Evolutionary conservation across 2,888 invertebrate genomes (phyloP).

Genomic region (Falcaria lacertinaria): DNA sequence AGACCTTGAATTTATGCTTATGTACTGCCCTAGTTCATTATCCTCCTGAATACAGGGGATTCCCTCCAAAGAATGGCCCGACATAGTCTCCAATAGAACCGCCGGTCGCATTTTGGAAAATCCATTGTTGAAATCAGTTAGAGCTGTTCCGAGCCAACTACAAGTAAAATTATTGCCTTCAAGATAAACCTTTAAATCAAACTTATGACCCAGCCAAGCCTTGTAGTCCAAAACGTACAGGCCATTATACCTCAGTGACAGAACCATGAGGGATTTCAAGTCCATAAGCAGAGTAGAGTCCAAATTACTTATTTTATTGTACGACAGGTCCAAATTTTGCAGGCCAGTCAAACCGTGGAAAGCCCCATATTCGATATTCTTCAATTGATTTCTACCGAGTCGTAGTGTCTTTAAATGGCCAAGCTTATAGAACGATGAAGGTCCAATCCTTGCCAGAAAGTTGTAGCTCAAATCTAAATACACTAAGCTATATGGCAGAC

Average conservation of each 20-base stretch:
- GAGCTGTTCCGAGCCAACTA: slow-evolving; percentile 51
- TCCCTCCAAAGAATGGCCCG: slow-evolving; percentile 48
- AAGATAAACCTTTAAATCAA: slow-evolving; percentile 43
- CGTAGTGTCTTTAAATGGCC: slow-evolving; percentile 43
- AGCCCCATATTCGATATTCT: slow-evolving; percentile 46
- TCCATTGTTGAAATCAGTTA: slow-evolving; percentile 54
- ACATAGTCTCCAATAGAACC: slow-evolving; percentile 22
- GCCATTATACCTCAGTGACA: slow-evolving; percentile 50
- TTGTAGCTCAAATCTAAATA: slow-evolving; percentile 53
- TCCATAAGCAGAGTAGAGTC: slow-evolving; percentile 58
- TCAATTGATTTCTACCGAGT: slow-evolving; percentile 45
- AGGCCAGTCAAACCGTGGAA: slow-evolving; percentile 48
- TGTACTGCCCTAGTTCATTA: slow-evolving; percentile 16
- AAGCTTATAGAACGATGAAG: slow-evolving; percentile 46
- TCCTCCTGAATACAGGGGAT: slow-evolving; percentile 45
- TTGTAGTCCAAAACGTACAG: slow-evolving; percentile 44
- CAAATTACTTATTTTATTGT: slow-evolving; percentile 42
- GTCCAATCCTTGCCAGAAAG: slow-evolving; percentile 40
- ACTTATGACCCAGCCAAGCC: slow-evolving; percentile 51
- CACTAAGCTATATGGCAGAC: slow-evolving; percentile 39
- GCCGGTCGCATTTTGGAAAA: slow-evolving; percentile 54
- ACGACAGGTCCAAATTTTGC: slow-evolving; percentile 37
- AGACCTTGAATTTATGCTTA: slow-evolving; percentile 3
- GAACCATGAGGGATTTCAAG: slow-evolving; percentile 40
- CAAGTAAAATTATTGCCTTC: slow-evolving; percentile 61